phyloP scores from a whole-genome alignment of 2,797 vertebrate species.

The Tragelaphus eurycerus region DNA sequence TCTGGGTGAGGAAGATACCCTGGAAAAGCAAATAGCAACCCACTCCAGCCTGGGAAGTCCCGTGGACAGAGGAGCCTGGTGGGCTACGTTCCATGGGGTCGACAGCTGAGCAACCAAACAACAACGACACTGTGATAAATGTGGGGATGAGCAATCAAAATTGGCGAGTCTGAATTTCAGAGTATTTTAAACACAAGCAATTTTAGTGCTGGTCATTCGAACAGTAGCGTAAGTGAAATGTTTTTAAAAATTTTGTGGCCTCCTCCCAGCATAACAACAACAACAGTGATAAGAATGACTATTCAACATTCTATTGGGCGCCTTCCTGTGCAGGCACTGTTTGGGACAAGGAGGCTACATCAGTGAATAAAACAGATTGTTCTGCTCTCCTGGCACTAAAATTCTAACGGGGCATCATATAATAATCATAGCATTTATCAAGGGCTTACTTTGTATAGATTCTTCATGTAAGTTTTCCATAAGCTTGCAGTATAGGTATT shows the following conservation, averaged over 20 bases:
- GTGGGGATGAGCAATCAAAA: neutral
- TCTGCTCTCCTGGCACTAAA: neutral
- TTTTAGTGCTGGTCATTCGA: neutral
- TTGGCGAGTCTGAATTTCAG: neutral
- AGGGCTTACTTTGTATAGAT: neutral
- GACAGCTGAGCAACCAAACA: neutral
- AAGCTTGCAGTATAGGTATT: neutral
- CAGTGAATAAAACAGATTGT: neutral
- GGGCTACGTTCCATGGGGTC: neutral
- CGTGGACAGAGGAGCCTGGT: neutral
- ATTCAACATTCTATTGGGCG: neutral
- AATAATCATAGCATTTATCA: neutral
- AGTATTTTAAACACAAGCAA: neutral
- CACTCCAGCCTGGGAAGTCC: neutral
- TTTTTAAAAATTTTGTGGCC: neutral
- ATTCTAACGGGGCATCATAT: neutral
- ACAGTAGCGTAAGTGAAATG: neutral
- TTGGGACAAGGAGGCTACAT: neutral
- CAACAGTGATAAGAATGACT: neutral
- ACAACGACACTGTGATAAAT: neutral
- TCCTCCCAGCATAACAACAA: neutral
- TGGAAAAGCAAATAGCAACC: neutral
- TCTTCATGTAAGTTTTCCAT: slow-evolving; percentile 7
- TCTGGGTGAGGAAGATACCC: neutral
- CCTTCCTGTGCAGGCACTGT: neutral